Evolutionary conservation across 1,140 invertebrate species (phyloP), one percentile per base, ranked within the genome.

Genomic region (Varroa destructor): DNA sequence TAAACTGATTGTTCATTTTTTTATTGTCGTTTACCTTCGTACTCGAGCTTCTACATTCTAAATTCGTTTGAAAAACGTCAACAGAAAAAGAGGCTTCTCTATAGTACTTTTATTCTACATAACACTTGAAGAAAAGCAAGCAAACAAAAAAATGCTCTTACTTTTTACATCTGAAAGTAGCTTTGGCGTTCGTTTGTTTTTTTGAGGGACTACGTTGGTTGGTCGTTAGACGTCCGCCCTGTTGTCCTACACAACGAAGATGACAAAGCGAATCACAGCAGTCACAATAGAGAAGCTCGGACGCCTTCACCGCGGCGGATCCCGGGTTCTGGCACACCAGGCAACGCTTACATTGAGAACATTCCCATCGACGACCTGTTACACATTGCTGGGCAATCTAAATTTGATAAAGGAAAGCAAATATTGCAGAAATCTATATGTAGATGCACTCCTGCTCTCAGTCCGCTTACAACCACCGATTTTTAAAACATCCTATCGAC

Each of bases 331-430:
- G 40, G 36, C 61, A 67, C 12, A 43, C 46, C 40, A 67, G 61
- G 61, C 61, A 67, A 40, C 61, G 61, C 37, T 67, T 67, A 46
- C 61, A 67, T 67, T 67, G 61, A 40, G 61, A 67, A 8, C 61
- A 67, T 67, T 67, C 61, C 61, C 61, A 67, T 40, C 61, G 61
- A 46, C 61, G 61, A 43, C 61, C 61, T 12, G 61, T 46, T 37
- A 67, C 61, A n/a, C 40, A 43, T 67, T 67, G 14, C 61, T 67
- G 61, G 40, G 61, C 61, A 67, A 67, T 67, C 61, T 67, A 46
- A 12, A 58, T 6, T 5, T 3, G 46, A 51, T 51, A 3, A 51
- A 51, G 8, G 4, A 51, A 25, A 51, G 8, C 46, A 51, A 51
- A 51, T 8, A 51, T 25, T 25, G 25, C 25, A 25, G 25, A 25